A percentile compares a stretch with the other conserved stretches of the same genome.
Conservation (phyloP, 2,888 invertebrate species). For the Plusia festucae region DNA sequence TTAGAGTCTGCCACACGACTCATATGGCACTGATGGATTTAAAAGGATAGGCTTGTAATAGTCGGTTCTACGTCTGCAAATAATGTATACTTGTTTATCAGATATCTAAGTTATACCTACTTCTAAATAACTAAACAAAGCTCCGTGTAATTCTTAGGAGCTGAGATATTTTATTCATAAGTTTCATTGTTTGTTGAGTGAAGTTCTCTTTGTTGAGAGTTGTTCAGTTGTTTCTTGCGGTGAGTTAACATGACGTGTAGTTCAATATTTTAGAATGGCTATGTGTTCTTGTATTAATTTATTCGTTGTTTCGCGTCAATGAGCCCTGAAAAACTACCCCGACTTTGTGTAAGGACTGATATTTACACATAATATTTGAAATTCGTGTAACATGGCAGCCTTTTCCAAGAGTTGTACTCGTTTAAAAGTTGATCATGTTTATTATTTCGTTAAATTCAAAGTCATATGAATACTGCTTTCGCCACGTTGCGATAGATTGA, state of each 20-base stretch:
- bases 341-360: constrained; percentile 14
- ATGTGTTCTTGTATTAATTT: constrained; percentile 28
- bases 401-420: not conserved
- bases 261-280: constrained; percentile 47
- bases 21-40: constrained; percentile 48
- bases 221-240: constrained; percentile 33
- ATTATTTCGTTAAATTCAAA: too few species aligned
- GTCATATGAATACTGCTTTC: not conserved
- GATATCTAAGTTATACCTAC: constrained; percentile 20
- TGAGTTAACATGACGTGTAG: constrained; percentile 24
- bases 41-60: constrained; percentile 28
- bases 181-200: constrained; percentile 53
- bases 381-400: constrained; percentile 19
- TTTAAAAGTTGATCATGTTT: not conserved
- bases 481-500: not conserved
- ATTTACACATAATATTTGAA: constrained; percentile 14
- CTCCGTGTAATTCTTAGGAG: constrained; percentile 40
- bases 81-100: constrained; percentile 27
- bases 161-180: constrained; percentile 58
- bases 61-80: constrained; percentile 18
- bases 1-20: constrained; percentile 36
- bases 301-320: constrained; percentile 37
- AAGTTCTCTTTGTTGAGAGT: constrained; percentile 52
- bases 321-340: constrained; percentile 38
- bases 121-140: constrained; percentile 32